Evolutionary conservation across 2,113 vertebrate genomes (phyloP), one percentile per base, ranked within the genome.

Genomic region (Nansenia antarctica): DNA sequence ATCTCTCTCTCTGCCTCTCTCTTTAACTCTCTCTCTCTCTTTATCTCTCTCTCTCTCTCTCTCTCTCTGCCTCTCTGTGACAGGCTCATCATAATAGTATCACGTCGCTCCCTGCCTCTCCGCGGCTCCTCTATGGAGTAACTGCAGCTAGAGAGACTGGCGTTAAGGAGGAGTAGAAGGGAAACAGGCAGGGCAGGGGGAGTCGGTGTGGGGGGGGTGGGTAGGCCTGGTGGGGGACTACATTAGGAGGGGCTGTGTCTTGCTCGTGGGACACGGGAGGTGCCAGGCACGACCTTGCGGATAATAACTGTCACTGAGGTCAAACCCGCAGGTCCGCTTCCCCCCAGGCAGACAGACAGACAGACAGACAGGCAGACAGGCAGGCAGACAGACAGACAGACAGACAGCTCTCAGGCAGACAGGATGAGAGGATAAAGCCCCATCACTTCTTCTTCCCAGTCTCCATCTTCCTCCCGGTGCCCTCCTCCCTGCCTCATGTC

Each of bases 291-390:
- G 71, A 90, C 87, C 88, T 82, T 82, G 74, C 79, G 82, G 85
- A 87, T 87, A 85, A 84, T 87, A 83, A 84, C 77, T 73, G 82
- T 74, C 78, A 85, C 65, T 72, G 76, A 71, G 79, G 84, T 87
- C 84, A 85, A 53, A 54, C 47, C 63, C 61, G 5, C 31, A 70
- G 81, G 69, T 63, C 58, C 70, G 15, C 1, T 1, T 67, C 73
- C 65, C 62, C 65, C 24, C 1, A 9, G 20, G 35, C 5, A 37
- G 35, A n/a, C n/a, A n/a, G n/a, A n/a, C n/a, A n/a, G n/a, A n/a
- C n/a, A n/a, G n/a, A n/a, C n/a, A n/a, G n/a, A n/a, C n/a, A n/a
- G n/a, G n/a, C n/a, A n/a, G n/a, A n/a, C n/a, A n/a, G n/a, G n/a
- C n/a, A n/a, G n/a, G n/a, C n/a, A n/a, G n/a, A n/a, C n/a, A n/a